A percentile compares a stretch with the other conserved stretches of the same genome.
phyloP scores from a whole-genome alignment of 2,888 invertebrate genomes.

The Notodonta dromedarius region DNA sequence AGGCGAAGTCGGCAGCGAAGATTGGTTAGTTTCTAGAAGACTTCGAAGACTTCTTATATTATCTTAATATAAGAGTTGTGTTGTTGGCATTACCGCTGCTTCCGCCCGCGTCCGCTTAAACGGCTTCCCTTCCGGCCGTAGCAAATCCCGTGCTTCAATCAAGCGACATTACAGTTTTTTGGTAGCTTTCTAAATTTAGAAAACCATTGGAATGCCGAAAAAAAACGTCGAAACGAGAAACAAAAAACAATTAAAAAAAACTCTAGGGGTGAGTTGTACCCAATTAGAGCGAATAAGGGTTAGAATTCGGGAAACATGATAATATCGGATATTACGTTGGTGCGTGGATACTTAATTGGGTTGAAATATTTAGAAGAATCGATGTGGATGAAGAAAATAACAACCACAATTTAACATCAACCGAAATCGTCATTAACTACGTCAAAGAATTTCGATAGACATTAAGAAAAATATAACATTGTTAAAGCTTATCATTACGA shows the following conservation, averaged over 20 bases:
- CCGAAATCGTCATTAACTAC: no score
- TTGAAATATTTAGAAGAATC: not conserved
- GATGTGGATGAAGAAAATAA: not conserved
- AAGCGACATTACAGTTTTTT: slow-evolving; percentile 26
- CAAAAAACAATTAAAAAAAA: slow-evolving; percentile 27
- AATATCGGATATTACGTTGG: not conserved
- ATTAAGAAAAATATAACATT: no score
- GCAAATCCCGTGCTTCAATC: slow-evolving; percentile 32
- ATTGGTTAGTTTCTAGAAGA: no score
- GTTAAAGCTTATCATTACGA: not conserved
- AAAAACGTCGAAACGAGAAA: slow-evolving; percentile 31
- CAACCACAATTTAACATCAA: no score
- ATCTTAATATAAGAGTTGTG: slow-evolving; percentile 10
- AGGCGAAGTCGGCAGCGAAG: no score
- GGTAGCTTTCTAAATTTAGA: slow-evolving; percentile 41
- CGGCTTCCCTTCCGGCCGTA: slow-evolving; percentile 35
- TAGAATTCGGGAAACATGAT: slow-evolving; percentile 5
- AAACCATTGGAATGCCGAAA: slow-evolving; percentile 38
- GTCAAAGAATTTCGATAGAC: no score
- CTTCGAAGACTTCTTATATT: no score
- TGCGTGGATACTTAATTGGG: not conserved
- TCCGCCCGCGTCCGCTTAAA: slow-evolving; percentile 35
- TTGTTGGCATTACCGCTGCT: slow-evolving; percentile 36
- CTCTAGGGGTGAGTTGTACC: slow-evolving; percentile 28
- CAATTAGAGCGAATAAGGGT: slow-evolving; percentile 22